Conservation (phyloP, 2,113 vertebrate species). For the Dromiciops gliroides region DNA sequence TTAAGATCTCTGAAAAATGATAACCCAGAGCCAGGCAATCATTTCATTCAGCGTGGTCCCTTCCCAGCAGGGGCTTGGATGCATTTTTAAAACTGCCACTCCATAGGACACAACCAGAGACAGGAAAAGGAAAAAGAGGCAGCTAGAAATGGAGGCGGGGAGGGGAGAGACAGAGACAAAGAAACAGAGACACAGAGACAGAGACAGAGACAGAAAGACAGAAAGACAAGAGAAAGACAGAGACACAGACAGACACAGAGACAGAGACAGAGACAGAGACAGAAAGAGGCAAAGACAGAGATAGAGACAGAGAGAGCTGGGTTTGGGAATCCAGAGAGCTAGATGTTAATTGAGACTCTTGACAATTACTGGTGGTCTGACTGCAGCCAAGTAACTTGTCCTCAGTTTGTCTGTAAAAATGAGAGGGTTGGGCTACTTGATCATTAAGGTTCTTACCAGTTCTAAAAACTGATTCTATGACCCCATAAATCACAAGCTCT, state of each 20-base stretch:
- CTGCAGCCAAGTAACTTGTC: neutral
- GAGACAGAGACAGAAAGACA: no score
- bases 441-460: neutral
- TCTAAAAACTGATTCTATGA: neutral
- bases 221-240: no score
- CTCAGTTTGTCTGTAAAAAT: neutral
- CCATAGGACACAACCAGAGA: neutral
- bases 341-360: neutral
- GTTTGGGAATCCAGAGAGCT: neutral
- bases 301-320: neutral
- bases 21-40: constrained; percentile 78
- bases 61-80: constrained; percentile 56
- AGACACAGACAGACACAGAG: no score
- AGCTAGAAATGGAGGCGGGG: no score
- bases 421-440: neutral
- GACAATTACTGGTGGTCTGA: neutral
- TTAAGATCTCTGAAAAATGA: constrained; percentile 84
- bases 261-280: no score
- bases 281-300: no score
- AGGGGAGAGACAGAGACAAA: no score
- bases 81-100: constrained; percentile 1
- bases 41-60: constrained; percentile 67
- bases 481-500: neutral
- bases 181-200: no score
- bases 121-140: neutral